These are phyloP conservation scores for Paraplagusia blochii DNA, from an alignment of 2,113 vertebrate genomes.

Conservation along the genomic window DNA sequence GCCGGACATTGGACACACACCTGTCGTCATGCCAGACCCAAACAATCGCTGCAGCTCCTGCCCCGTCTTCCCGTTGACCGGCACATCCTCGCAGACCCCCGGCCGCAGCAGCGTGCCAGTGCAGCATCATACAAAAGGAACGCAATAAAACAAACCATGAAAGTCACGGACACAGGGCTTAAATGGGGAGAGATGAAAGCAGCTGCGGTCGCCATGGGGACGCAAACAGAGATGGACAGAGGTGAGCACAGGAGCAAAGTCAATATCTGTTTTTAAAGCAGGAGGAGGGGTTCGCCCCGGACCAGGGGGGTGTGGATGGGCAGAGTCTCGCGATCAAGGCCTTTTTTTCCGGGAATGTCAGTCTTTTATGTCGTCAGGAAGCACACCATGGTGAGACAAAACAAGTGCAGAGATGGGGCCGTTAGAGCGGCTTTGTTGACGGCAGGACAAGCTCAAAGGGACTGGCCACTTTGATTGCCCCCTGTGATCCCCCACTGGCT, in stretches of 20 bases:
- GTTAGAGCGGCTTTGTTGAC: conserved; percentile 70
- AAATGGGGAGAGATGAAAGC: conserved; percentile 62
- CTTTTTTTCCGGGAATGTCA: conserved; percentile 64
- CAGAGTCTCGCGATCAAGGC: conserved; percentile 52
- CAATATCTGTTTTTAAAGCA: conserved; percentile 41
- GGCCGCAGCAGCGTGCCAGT: conserved; percentile 52
- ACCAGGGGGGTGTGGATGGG: conserved; percentile 60
- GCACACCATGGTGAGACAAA: conserved; percentile 73
- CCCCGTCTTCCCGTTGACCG: conserved; percentile 11
- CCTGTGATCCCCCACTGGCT: conserved; percentile 68
- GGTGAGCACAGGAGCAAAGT: conserved; percentile 55
- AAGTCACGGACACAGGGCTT: conserved; percentile 61
- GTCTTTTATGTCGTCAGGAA: conserved; percentile 79
- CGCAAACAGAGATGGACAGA: conserved; percentile 42
- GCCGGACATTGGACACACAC: conserved; percentile 10
- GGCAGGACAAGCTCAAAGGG: conserved; percentile 62
- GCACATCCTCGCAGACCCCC: conserved; percentile 44
- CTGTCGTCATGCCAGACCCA: conserved; percentile 28
- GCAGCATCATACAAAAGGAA: conserved; percentile 41
- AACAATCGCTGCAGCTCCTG: conserved; percentile 36
- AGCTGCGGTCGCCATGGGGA: conserved; percentile 46
- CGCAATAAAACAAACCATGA: conserved; percentile 59
- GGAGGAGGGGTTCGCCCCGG: conserved; percentile 47
- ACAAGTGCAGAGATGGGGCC: conserved; percentile 68
- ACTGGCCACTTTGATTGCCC: conserved; percentile 60